A percentile compares a stretch with the other conserved stretches of the same genome.
These are phyloP conservation scores for Cyanistes caeruleus DNA, from an alignment of 2,113 vertebrate species.

Conservation along the genomic window DNA sequence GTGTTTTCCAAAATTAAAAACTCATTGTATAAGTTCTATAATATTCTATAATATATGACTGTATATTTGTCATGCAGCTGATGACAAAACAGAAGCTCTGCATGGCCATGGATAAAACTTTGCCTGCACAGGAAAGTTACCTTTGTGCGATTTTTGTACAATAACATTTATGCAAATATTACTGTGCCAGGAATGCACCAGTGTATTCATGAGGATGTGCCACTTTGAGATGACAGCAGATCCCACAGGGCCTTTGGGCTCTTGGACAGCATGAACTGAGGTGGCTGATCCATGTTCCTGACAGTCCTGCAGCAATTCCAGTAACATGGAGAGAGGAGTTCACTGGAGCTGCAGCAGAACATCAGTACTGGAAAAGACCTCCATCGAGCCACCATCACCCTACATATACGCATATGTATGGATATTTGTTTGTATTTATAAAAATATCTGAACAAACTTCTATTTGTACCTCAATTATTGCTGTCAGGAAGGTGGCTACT, in stretches of 20 bases:
- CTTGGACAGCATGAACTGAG: neutral
- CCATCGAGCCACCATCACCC: rapidly evolving
- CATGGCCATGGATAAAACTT: neutral
- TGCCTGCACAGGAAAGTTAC: neutral
- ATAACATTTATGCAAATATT: neutral
- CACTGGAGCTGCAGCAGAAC: neutral
- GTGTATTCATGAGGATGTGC: neutral
- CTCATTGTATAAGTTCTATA: neutral
- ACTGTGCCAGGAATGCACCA: neutral
- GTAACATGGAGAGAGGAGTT: neutral
- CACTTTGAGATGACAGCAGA: neutral
- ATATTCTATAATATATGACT: too few species aligned
- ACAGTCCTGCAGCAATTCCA: neutral
- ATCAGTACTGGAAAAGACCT: neutral
- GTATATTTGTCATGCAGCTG: neutral
- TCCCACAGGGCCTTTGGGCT: neutral
- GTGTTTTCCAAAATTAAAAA: neutral
- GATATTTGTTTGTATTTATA: neutral
- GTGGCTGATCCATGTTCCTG: neutral
- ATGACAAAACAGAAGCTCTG: neutral
- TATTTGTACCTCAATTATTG: neutral
- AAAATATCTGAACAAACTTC: neutral
- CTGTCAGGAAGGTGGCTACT: neutral
- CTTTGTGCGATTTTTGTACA: neutral
- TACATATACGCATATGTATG: rapidly evolving